Base-by-base conservation (phyloP, 2,113 vertebrate species). In the Otocyon megalotis region DNA sequence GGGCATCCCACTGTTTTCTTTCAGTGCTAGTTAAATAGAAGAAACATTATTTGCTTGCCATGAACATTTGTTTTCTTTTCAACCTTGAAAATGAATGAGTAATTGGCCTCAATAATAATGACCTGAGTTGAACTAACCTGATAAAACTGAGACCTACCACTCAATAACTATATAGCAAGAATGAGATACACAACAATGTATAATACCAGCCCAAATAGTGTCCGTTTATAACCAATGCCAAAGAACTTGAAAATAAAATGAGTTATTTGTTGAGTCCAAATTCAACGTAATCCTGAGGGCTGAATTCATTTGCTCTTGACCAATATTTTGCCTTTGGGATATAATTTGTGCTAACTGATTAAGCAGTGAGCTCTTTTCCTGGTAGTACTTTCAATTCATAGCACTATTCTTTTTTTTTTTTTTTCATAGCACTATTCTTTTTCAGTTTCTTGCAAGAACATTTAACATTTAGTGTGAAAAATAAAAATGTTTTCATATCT, bases 391-490 rank as follows among this genome's bases (percentile, higher is more conserved):
- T 77, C 1, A 58, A 58, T 16, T 56, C 80, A 77, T 2, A 69
- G 24, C 28, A 26, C 19, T 77, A 3, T 67, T 86, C 32, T 83
- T 81, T n/a, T 19, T 2, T n/a, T n/a, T n/a, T n/a, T n/a, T n/a
- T n/a, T n/a, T 16, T 56, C 80, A 77, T 2, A 69, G 24, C 28
- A 26, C 19, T 77, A 3, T 67, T 86, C 32, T 83, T 81, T n/a
- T 19, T 2, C 8, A 24, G 17, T 32, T 92, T 71, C n/a, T n/a
- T 79, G 37, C 35, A 87, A 82, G 22, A 82, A 72, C 60, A 74
- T 89, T 67, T 62, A 93, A 87, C 50, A 63, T 83, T 81, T 74
- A 72, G 2, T 63, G 1, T 69, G 16, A 35, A 91, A 91, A 85
- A 69, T 54, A 67, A 53, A 60, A 92, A 82, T 2, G 43, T 79